Base-by-base conservation (phyloP, 2,888 invertebrate genomes). In the Pyrrhosoma nymphula region DNA sequence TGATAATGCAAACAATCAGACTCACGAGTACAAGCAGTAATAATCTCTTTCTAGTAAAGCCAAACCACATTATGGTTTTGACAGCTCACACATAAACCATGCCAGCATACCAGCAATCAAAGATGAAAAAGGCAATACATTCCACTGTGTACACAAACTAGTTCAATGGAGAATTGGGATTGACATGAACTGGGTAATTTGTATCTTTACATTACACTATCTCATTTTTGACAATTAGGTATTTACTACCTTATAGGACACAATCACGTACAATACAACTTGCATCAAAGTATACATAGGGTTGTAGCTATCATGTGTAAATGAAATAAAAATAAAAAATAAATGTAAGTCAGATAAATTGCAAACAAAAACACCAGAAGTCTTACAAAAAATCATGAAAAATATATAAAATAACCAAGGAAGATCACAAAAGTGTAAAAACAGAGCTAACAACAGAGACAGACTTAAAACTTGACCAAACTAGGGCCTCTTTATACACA, bases 21-120 rank as follows among this genome's bases (percentile, higher is more conserved):
- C 35, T 60, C 20, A 82, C 82, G n/a, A 82, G 14, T 82, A 82
- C 82, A 82, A 82, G 82, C 82, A 82, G 26, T 26, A 82, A 30
- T 35, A 35, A 82, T 2, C 18, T 35, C 82, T 35, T 82, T 16
- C 82, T 82, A 82, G n/a, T 16, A 35, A 30, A 82, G 82, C 82
- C 82, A 82, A 82, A 82, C 14, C 82, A 82, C 26, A 26, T 26
- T 35, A 16, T 82, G 82, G 82, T 82, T 82, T 82, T 82, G 69
- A 82, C 26, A 82, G 82, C 82, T 82, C 82, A 82, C 82, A 82
- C 35, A 35, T 82, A 82, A 30, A 82, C 35, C 82, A 82, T 82
- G 82, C 82, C n/a, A 35, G 82, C 82, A 82, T 82, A 82, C 82
- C 82, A 82, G 82, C 82, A 82, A 82, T 82, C 82, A 35, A 82